These are phyloP conservation scores for Cyclopterus lumpus DNA, from an alignment of 2,797 vertebrate genomes.

Conservation along the genomic window DNA sequence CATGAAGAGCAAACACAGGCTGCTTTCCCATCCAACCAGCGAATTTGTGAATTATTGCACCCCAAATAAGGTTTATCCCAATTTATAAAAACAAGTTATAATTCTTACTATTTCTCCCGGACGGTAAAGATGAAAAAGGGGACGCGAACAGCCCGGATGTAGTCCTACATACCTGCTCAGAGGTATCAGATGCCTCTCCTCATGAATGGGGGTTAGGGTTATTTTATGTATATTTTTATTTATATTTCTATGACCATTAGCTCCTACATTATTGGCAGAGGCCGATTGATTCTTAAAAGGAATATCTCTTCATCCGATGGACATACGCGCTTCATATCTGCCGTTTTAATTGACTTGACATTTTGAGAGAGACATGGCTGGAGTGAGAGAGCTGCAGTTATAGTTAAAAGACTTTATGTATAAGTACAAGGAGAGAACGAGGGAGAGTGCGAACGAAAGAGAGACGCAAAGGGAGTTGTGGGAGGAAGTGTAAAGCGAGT, in stretches of 20 bases:
- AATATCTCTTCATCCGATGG: background rate
- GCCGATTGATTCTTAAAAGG: background rate
- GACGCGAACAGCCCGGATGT: constrained; percentile 39
- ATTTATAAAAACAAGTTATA: background rate
- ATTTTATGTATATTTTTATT: background rate
- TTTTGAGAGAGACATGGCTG: constrained; percentile 27
- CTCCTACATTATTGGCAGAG: background rate
- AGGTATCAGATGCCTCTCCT: constrained; percentile 13
- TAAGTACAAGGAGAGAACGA: constrained; percentile 25
- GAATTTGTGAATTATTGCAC: background rate
- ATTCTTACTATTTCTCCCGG: background rate
- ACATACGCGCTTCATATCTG: constrained; percentile 21
- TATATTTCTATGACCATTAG: background rate
- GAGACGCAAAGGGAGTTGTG: constrained; percentile 48
- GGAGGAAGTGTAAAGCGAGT: constrained; percentile 70
- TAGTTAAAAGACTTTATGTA: background rate
- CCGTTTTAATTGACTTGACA: constrained; percentile 53
- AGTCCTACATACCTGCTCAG: constrained; percentile 31
- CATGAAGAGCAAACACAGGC: constrained; percentile 23
- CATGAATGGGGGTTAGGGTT: constrained; percentile 35
- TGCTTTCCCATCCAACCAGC: background rate
- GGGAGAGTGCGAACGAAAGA: constrained; percentile 38
- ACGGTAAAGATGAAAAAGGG: constrained; percentile 12
- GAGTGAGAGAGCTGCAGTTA: background rate
- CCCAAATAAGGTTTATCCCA: background rate